A percentile compares a stretch with the other conserved stretches of the same genome.
Evolutionary conservation across 2,113 vertebrate genomes (phyloP).

Genomic region (Coryphaenoides rupestris): DNA sequence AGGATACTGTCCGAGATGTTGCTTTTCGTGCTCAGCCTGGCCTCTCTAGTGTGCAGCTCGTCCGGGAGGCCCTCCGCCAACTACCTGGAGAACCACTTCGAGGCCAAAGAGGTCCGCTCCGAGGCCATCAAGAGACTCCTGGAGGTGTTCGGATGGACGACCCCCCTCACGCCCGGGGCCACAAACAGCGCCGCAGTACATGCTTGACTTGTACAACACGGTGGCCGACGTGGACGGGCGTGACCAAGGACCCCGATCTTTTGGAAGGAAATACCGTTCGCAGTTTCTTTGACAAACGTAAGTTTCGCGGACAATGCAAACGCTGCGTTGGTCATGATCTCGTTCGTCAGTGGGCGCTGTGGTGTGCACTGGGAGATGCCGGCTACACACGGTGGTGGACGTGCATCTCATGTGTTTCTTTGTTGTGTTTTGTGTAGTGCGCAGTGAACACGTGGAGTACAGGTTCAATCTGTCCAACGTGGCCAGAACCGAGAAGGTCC

Average conservation of each 20-base stretch:
- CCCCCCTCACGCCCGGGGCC: conserved; percentile 64
- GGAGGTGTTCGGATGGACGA: conserved; percentile 88
- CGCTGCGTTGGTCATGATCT: neutral
- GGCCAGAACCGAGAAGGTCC: conserved; percentile 79
- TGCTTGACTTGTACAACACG: conserved; percentile 87
- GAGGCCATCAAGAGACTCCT: conserved; percentile 81
- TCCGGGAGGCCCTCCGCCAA: conserved; percentile 21
- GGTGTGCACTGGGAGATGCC: too few species aligned
- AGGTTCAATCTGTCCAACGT: conserved; percentile 81
- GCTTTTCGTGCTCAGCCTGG: conserved; percentile 5
- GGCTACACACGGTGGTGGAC: neutral
- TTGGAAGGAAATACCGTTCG: conserved; percentile 88
- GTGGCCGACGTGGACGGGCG: conserved; percentile 83
- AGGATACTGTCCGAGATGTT: conserved; percentile 57
- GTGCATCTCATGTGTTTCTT: conserved; percentile 23
- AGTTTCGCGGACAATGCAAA: conserved; percentile 41
- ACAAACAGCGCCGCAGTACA: conserved; percentile 87
- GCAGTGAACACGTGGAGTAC: conserved; percentile 76
- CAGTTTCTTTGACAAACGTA: conserved; percentile 88
- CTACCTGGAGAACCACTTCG: conserved; percentile 40
- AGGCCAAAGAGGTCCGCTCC: conserved; percentile 55
- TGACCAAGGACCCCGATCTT: conserved; percentile 82
- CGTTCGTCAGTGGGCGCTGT: too few species aligned
- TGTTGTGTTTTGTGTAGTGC: conserved; percentile 60
- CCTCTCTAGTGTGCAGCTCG: neutral